Evolutionary conservation across 2,888 invertebrate species (phyloP).

Genomic region (Erebia epiphron): DNA sequence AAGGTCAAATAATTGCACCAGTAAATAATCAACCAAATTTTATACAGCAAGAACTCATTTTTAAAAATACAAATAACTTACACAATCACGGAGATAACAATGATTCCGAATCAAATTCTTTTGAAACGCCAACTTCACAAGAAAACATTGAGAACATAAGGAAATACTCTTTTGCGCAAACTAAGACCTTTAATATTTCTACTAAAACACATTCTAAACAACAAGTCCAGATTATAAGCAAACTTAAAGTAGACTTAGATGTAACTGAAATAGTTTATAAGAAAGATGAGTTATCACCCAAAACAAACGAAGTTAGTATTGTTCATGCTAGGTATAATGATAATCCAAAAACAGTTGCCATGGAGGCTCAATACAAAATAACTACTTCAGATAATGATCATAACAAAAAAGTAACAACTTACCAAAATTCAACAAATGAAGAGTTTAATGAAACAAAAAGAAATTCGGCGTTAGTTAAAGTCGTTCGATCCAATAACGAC

Average conservation of each 20-base stretch:
- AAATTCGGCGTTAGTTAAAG: neutral
- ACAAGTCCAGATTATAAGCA: constrained; percentile 56
- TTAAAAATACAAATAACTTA: neutral
- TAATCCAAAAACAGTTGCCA: neutral
- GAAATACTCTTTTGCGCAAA: constrained; percentile 54
- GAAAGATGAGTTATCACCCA: constrained; percentile 27
- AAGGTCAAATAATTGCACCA: neutral
- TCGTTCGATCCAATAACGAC: neutral
- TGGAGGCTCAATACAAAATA: no score
- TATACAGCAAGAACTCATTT: neutral
- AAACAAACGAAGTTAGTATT: neutral
- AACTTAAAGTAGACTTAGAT: constrained; percentile 62
- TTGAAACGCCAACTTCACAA: neutral
- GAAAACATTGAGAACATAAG: constrained; percentile 43
- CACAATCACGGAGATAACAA: neutral
- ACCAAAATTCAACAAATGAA: neutral
- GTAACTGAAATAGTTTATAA: constrained; percentile 56
- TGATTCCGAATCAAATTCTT: constrained; percentile 1
- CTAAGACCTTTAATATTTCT: constrained; percentile 52
- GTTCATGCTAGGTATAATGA: neutral
- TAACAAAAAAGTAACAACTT: neutral
- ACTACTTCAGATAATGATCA: neutral
- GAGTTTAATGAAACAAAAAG: neutral
- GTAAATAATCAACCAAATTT: neutral
- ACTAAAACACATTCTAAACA: constrained; percentile 49